Evolutionary conservation across 2,797 vertebrate species (phyloP).

Genomic region (Melanotaenia parkinsoni): DNA sequence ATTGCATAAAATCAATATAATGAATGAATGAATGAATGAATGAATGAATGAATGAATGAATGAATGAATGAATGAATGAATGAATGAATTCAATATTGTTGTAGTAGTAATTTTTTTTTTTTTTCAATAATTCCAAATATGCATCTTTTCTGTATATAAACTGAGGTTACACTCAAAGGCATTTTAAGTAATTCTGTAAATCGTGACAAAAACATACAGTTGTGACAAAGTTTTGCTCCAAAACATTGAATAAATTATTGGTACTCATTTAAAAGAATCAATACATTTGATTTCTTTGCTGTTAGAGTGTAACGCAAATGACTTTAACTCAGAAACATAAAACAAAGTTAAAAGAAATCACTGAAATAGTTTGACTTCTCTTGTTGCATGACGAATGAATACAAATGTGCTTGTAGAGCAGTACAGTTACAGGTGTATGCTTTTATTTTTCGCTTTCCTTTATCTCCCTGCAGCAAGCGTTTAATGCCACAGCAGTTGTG

Average conservation of each 20-base stretch:
- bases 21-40: no score
- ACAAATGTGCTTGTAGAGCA: not conserved
- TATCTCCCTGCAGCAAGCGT: constrained; percentile 88
- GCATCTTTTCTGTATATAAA: not conserved
- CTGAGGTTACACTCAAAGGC: not conserved
- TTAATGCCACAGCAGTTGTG: constrained; percentile 96
- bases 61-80: no score
- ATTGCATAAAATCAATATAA: not conserved
- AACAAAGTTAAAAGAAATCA: not conserved
- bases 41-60: no score
- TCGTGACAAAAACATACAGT: not conserved
- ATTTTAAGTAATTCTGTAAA: not conserved
- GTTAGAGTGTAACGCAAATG: no score
- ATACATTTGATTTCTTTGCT: no score
- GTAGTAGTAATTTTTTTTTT: no score
- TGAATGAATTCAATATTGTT: no score
- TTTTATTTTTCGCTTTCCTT: not conserved
- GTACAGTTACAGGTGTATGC: not conserved
- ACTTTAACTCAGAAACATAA: no score
- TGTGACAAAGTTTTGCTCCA: not conserved
- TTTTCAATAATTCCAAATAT: not conserved
- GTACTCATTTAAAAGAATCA: not conserved
- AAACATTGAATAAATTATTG: not conserved
- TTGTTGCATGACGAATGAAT: not conserved
- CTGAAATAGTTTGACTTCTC: not conserved